Percentiles rank a stretch among this genome's conserved stretches.
Conservation (phyloP, 2,888 invertebrate genomes). For the Athalia cordata region DNA sequence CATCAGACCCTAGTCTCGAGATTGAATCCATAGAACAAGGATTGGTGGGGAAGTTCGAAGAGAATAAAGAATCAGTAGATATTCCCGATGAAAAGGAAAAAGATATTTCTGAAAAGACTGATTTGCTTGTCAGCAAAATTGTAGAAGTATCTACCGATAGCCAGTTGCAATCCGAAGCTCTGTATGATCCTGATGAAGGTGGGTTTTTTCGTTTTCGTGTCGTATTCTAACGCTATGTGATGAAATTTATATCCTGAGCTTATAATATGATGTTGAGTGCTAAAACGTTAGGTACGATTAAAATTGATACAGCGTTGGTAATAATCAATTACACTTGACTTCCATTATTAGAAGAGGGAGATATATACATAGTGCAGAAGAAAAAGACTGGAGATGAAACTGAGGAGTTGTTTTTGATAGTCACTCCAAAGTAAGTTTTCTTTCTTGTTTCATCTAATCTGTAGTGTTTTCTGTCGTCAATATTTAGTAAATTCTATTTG, state of each 20-base stretch:
- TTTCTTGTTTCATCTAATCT: constrained; percentile 7
- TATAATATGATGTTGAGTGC: not conserved
- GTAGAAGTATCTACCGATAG: not conserved
- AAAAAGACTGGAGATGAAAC: constrained; percentile 66
- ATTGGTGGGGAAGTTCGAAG: constrained; percentile 45
- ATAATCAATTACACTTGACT: not conserved
- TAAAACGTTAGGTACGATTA: not conserved
- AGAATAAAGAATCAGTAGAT: constrained; percentile 57
- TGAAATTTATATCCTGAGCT: not conserved
- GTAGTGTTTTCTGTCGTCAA: constrained; percentile 13
- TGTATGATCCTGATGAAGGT: constrained; percentile 66
- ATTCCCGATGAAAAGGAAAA: constrained; percentile 61
- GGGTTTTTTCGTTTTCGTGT: constrained; percentile 28
- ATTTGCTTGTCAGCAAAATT: constrained; percentile 2
- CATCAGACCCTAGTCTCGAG: constrained; percentile 31
- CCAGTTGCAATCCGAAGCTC: constrained; percentile 38
- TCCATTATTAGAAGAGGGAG: constrained; percentile 62
- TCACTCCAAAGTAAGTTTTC: constrained; percentile 69
- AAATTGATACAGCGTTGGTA: not conserved
- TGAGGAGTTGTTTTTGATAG: constrained; percentile 74
- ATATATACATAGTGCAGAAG: constrained; percentile 70
- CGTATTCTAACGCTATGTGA: not conserved
- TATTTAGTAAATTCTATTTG: constrained; percentile 33
- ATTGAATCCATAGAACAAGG: constrained; percentile 33
- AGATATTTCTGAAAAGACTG: constrained; percentile 33